Evolutionary conservation across 2,797 vertebrate genomes (phyloP).

Genomic region (Petrocephalus schoutedeni): DNA sequence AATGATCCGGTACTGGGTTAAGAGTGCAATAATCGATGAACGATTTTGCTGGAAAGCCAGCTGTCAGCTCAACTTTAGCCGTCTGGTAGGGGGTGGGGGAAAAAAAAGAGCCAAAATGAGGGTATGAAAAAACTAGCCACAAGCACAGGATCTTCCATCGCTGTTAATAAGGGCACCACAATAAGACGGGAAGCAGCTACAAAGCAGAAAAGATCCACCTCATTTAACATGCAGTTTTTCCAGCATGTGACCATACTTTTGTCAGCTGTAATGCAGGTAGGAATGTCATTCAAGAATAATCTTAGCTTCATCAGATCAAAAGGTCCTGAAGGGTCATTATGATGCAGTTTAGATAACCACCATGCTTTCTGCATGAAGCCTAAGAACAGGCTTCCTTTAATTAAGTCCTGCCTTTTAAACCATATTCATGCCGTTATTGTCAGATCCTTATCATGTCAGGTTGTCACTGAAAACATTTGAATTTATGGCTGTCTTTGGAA

Average conservation of each 20-base stretch:
- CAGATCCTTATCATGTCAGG: neutral
- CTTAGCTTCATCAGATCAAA: neutral
- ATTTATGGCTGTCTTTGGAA: neutral
- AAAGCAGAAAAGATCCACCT: neutral
- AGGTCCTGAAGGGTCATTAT: neutral
- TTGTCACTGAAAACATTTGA: slow-evolving; percentile 4
- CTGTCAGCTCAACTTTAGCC: neutral
- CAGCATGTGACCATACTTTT: neutral
- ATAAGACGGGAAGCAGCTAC: neutral
- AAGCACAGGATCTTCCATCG: neutral
- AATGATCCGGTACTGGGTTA: neutral
- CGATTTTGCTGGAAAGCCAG: neutral
- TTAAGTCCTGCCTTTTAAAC: neutral
- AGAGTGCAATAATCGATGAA: neutral
- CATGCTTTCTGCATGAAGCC: neutral
- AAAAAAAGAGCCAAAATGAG: neutral
- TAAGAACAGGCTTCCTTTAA: neutral
- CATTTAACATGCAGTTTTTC: neutral
- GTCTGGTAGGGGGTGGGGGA: neutral
- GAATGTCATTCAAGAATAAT: neutral
- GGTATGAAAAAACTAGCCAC: neutral
- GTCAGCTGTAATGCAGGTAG: neutral
- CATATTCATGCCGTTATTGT: neutral
- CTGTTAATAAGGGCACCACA: neutral
- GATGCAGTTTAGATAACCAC: neutral